Conservation (phyloP, 1,140 invertebrate species). For the Chrysopa pallens region DNA sequence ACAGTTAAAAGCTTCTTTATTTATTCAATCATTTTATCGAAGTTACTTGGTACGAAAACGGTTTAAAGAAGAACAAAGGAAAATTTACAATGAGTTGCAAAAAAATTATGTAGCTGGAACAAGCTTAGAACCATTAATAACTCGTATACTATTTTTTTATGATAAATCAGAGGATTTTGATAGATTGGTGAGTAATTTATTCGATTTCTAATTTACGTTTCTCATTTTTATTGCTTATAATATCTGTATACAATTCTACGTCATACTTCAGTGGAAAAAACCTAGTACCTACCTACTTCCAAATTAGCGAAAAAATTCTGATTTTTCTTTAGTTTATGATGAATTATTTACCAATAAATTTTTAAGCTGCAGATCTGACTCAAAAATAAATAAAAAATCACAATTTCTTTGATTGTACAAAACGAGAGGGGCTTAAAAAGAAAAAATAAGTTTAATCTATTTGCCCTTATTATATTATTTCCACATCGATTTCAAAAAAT, state of each 20-base stretch:
- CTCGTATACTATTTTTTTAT: constrained; percentile 62
- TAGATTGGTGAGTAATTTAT: constrained; percentile 47
- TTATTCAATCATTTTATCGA: constrained; percentile 62
- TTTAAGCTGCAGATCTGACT: too few relatives aligned
- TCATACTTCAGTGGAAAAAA: too few relatives aligned
- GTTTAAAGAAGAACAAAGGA: constrained; percentile 41
- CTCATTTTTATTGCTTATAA: constrained; percentile 5
- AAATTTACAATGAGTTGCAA: constrained; percentile 43
- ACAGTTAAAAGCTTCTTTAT: constrained; percentile 42
- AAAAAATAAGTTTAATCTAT: too few relatives aligned
- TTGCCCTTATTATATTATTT: too few relatives aligned
- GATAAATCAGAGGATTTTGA: constrained; percentile 41
- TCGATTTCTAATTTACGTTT: constrained; percentile 5
- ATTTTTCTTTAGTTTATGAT: too few relatives aligned
- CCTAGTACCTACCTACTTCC: too few relatives aligned
- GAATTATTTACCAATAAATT: too few relatives aligned
- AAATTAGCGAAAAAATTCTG: too few relatives aligned
- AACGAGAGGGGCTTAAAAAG: too few relatives aligned
- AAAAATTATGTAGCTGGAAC: constrained; percentile 28
- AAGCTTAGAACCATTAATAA: constrained; percentile 32
- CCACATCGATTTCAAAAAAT: too few relatives aligned
- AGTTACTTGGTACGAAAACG: constrained; percentile 51
- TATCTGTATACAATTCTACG: constrained; percentile 1
- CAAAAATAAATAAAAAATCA: too few relatives aligned
- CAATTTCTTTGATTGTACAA: too few relatives aligned